Base-by-base conservation (phyloP, 2,797 vertebrate species). In the Xenentodon cancila region DNA sequence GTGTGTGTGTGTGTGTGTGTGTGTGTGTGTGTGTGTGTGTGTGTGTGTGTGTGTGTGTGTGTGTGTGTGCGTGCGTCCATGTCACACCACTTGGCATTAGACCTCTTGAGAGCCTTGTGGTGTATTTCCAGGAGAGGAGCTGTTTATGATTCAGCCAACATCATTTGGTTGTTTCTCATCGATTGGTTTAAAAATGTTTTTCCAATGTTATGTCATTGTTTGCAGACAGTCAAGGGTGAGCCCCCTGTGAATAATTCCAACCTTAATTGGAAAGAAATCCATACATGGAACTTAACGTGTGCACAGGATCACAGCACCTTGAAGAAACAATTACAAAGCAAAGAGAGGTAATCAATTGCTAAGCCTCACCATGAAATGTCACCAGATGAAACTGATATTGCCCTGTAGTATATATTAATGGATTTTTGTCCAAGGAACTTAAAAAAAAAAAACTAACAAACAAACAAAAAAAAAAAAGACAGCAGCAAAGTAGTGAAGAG, bases 151-250 rank as follows among this genome's bases (percentile, higher is more conserved):
- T 80, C 83, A 78, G 78, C 83, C 79, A 71, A 84, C 89, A 89
- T 90, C 84, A 87, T 90, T 88, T 83, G 72, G 81, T 87, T 89
- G 82, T 81, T 89, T 88, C 77, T 68, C 62, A 92, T 92, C 70
- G 90, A 93, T 91, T 72, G 77, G 71, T 81, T 84, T 86, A 84
- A 91, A 90, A 90, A 92, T 92, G 84, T 82, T 91, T 91, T 87
- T 88, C 88, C 85, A 87, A 88, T 88, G 85, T 91, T 90, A 90
- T 91, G 87, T 91, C 92, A 90, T 91, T 91, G 86, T 89, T 91
- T 90, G 85, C 82, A 2, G 70, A 73, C 88, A 73, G 83, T 90
- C 88, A 90, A 87, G 82, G 83, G 81, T 84, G 80, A 79, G 65
- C 74, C 90, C 87, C 85, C 75, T 74, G 88, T 91, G 88, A 90